Conservation (phyloP, 2,797 vertebrate genomes). For the Ispidina lecontei region DNA sequence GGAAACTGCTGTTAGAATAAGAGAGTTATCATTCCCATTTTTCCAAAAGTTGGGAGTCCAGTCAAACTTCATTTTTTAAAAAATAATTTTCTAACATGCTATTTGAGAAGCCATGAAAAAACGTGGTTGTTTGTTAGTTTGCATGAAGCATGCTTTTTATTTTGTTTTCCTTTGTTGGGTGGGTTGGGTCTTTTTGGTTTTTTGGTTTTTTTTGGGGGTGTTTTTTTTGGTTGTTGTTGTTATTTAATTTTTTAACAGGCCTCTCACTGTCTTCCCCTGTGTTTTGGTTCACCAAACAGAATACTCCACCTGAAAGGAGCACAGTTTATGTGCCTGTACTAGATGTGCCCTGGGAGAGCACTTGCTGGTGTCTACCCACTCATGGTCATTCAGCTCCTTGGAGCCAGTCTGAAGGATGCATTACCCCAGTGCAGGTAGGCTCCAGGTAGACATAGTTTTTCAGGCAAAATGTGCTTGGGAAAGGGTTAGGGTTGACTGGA, state of each 20-base stretch:
- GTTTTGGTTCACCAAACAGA: neutral
- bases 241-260: rapidly evolving
- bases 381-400: neutral
- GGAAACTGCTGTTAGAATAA: neutral
- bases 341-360: neutral
- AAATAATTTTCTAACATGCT: neutral
- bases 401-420: neutral
- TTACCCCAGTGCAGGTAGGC: rapidly evolving
- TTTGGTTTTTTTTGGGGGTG: too few species aligned
- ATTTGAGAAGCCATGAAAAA: neutral
- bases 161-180: too few species aligned
- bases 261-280: neutral
- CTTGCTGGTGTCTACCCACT: neutral
- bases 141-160: neutral
- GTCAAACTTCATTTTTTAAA: rapidly evolving
- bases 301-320: neutral
- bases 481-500: neutral
- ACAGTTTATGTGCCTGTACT: too few species aligned
- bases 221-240: too few species aligned
- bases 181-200: too few species aligned
- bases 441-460: neutral
- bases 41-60: neutral
- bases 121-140: neutral
- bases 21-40: rapidly evolving
- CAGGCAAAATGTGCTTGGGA: neutral